phyloP scores from a whole-genome alignment of 2,113 vertebrate species.

The Xyliphius kryptos region DNA sequence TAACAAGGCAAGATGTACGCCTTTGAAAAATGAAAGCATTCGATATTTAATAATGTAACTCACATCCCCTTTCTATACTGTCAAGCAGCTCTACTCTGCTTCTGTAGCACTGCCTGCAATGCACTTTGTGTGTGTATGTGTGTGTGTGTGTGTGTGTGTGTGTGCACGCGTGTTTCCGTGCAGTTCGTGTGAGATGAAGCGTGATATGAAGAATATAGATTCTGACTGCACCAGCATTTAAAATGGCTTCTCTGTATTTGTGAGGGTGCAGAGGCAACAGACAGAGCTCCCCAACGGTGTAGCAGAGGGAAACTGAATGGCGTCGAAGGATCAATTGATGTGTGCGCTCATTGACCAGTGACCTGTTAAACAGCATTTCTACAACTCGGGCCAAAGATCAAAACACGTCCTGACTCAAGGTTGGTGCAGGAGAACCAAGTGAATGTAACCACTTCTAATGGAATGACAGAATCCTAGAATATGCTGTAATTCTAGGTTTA shows the following conservation, averaged over 20 bases:
- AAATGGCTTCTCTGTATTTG: conserved; percentile 34
- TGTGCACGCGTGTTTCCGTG: not conserved
- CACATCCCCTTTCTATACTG: not conserved
- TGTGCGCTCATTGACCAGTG: conserved; percentile 7
- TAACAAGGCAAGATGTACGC: not conserved
- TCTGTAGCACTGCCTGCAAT: not conserved
- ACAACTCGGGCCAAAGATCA: not conserved
- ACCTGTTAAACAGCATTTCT: conserved; percentile 13
- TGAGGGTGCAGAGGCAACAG: conserved; percentile 34
- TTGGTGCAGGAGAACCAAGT: not conserved
- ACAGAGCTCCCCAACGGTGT: conserved; percentile 19
- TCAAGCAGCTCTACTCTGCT: not conserved
- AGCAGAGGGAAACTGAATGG: conserved; percentile 1
- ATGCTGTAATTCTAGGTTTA: no score
- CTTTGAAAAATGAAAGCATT: not conserved
- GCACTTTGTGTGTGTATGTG: no score
- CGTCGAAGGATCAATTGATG: not conserved
- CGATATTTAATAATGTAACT: not conserved
- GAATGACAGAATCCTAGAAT: not conserved
- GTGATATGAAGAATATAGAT: conserved; percentile 49
- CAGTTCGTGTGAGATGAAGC: conserved; percentile 45
- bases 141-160: conserved; percentile 13
- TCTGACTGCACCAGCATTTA: conserved; percentile 36
- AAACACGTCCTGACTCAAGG: not conserved
- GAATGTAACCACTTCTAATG: not conserved